Conservation (phyloP, 2,113 vertebrate genomes). For the Mugil cephalus region DNA sequence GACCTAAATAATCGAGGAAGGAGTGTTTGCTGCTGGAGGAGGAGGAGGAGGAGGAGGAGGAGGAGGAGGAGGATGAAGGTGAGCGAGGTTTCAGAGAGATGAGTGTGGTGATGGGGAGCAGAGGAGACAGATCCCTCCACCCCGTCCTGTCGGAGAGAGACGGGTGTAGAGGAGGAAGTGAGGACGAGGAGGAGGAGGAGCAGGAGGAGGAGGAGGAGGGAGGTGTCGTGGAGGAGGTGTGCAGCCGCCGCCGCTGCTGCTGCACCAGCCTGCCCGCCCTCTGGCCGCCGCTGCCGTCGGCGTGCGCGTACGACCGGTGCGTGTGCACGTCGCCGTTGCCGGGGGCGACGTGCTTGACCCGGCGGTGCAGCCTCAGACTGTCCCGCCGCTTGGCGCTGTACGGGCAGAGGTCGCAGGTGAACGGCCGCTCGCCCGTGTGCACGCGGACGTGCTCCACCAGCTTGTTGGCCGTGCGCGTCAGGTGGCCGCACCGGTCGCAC, state of each 20-base stretch:
- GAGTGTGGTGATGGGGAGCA: constrained; percentile 94
- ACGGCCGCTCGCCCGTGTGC: constrained; percentile 98
- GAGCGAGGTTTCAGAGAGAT: constrained; percentile 81
- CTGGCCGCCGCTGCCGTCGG: constrained; percentile 78
- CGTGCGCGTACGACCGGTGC: constrained; percentile 67
- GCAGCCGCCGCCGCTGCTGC: constrained; percentile 70
- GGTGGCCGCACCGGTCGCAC: constrained; percentile 98
- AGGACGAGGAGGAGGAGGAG: constrained; percentile 78
- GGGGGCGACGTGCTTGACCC: constrained; percentile 93
- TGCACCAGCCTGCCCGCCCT: constrained; percentile 73
- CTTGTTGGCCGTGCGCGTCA: constrained; percentile 99
- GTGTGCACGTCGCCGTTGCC: constrained; percentile 69
- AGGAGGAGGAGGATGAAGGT: constrained; percentile 57
- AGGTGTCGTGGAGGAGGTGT: constrained; percentile 37
- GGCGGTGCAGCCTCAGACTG: constrained; percentile 99
- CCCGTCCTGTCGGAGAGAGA: constrained; percentile 87
- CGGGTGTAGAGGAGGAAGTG: constrained; percentile 78
- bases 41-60: constrained; percentile 83
- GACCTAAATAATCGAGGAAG: constrained; percentile 95
- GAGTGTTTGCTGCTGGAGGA: constrained; percentile 91
- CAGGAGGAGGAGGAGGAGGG: constrained; percentile 69
- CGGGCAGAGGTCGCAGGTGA: constrained; percentile 98
- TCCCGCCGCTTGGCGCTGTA: constrained; percentile 99
- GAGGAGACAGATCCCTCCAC: constrained; percentile 94
- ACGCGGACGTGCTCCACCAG: constrained; percentile 98